Conservation (phyloP, 2,113 vertebrate species). For the Motacilla alba region DNA sequence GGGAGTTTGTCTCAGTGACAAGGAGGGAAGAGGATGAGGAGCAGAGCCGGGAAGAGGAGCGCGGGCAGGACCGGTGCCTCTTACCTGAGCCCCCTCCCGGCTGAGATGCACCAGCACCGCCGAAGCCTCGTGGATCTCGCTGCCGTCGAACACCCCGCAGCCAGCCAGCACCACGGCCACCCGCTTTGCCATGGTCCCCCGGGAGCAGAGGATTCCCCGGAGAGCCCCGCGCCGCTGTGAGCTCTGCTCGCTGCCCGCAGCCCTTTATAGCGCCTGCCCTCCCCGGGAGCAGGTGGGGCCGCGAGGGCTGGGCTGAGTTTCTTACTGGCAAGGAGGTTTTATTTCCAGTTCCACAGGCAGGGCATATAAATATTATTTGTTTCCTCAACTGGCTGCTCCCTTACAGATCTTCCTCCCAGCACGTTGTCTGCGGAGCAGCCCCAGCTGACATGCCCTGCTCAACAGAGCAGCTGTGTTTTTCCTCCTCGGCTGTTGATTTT, state of each 20-base stretch:
- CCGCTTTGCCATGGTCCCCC: conserved; percentile 69
- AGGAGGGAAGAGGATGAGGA: background rate
- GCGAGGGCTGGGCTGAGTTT: background rate
- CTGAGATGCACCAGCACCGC: conserved; percentile 85
- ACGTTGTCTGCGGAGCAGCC: background rate
- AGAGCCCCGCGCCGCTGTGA: background rate
- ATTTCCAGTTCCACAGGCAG: background rate
- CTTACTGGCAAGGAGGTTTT: conserved; percentile 5
- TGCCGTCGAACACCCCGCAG: conserved; percentile 85
- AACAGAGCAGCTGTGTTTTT: background rate
- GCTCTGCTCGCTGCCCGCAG: background rate
- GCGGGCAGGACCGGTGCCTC: background rate
- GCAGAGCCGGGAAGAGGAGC: background rate
- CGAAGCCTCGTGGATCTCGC: conserved; percentile 84
- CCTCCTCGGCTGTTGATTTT: background rate
- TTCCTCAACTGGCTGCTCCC: background rate
- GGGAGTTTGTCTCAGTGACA: background rate
- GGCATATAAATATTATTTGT: conserved; percentile 32
- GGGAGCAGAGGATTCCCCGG: background rate
- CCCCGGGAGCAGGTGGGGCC: background rate
- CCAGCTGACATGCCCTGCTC: background rate
- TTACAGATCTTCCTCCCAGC: background rate
- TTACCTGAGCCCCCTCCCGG: conserved; percentile 83
- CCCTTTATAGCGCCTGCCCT: conserved; percentile 7
- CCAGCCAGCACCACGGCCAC: conserved; percentile 85